A percentile compares a stretch with the other conserved stretches of the same genome.
Conservation (phyloP, 2,113 vertebrate species). For the Lepisosteus oculatus region DNA sequence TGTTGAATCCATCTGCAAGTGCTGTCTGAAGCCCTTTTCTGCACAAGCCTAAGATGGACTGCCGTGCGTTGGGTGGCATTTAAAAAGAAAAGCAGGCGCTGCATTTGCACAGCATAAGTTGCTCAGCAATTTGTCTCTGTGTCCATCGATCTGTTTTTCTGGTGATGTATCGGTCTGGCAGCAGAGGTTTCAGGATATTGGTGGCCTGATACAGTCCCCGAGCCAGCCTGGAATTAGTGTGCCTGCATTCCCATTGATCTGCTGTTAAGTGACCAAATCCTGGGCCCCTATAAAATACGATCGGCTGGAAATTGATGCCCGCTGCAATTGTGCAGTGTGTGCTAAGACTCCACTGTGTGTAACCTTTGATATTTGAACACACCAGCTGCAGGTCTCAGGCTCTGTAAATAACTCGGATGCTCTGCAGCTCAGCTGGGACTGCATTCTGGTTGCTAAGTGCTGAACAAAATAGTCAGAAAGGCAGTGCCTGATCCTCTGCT, state of each 20-base stretch:
- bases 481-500: too few relatives aligned
- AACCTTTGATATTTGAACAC: constrained; percentile 1
- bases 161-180: neutral
- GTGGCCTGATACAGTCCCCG: neutral
- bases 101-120: neutral
- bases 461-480: neutral
- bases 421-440: neutral
- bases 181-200: neutral
- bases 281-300: neutral
- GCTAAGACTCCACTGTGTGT: neutral
- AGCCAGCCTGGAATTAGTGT: neutral
- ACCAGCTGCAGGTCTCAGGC: neutral
- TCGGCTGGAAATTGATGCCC: too few relatives aligned
- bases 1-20: too few relatives aligned
- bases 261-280: neutral
- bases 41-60: too few relatives aligned
- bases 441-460: neutral
- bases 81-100: neutral
- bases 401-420: constrained; percentile 2
- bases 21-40: too few relatives aligned
- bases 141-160: neutral
- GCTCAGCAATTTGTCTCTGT: neutral
- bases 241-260: neutral
- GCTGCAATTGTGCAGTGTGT: neutral
- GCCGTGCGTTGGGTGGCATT: too few relatives aligned